Percentiles rank a stretch among this genome's conserved stretches.
Evolutionary conservation across 2,113 vertebrate species (phyloP).

Genomic region (Acanthisitta chloris): DNA sequence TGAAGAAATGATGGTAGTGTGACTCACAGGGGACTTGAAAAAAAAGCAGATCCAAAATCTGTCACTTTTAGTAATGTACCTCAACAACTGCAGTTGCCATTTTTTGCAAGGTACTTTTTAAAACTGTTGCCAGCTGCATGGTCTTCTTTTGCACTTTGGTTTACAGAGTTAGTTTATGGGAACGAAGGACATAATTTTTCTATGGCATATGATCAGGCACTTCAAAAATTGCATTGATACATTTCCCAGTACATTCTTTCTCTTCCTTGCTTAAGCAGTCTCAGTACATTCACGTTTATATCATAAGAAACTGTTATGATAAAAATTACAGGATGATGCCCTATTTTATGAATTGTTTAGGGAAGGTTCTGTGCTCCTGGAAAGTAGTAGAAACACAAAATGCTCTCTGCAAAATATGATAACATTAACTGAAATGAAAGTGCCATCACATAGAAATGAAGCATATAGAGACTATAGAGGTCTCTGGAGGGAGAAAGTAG

Average conservation of each 20-base stretch:
- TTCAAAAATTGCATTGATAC: neutral
- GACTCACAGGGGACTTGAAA: slow-evolving; percentile 7
- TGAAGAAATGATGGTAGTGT: slow-evolving; percentile 46
- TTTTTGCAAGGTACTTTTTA: neutral
- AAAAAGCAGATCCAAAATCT: slow-evolving; percentile 14
- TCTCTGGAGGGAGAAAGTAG: neutral
- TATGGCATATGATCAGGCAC: neutral
- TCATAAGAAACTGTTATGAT: neutral
- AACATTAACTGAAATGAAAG: neutral
- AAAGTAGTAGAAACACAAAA: neutral
- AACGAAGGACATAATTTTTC: neutral
- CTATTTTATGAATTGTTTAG: neutral
- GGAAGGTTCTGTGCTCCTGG: neutral
- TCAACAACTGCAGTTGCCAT: neutral
- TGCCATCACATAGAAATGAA: neutral
- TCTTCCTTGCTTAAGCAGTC: neutral
- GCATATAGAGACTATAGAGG: neutral
- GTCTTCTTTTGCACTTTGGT: neutral
- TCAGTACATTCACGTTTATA: neutral
- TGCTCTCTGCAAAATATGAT: neutral
- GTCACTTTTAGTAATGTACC: slow-evolving; percentile 4
- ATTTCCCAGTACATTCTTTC: neutral
- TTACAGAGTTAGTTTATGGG: neutral
- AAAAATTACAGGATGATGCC: neutral
- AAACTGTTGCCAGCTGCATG: neutral